Conservation (phyloP, 2,797 vertebrate genomes). For the Graptemys geographica region DNA sequence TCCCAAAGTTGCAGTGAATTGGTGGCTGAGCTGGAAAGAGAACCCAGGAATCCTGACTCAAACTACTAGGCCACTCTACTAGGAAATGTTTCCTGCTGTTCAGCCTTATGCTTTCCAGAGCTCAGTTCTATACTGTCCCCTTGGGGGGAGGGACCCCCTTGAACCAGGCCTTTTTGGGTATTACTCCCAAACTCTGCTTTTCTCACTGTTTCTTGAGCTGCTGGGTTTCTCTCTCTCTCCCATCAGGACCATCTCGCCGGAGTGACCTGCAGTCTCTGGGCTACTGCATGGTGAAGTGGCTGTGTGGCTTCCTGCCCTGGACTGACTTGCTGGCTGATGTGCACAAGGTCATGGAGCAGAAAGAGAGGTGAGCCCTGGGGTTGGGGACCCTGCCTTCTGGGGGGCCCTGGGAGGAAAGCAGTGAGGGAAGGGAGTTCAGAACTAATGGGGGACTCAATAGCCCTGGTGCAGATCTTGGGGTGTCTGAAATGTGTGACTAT, state of each 20-base stretch:
- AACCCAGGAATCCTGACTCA: neutral
- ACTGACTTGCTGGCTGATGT: constrained; percentile 73
- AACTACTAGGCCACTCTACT: neutral
- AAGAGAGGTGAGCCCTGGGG: constrained; percentile 84
- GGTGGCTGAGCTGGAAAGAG: neutral
- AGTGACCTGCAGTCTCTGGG: constrained; percentile 94
- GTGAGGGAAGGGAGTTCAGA: neutral
- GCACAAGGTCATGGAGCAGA: constrained; percentile 82
- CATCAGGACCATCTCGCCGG: constrained; percentile 90
- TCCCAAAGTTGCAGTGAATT: neutral
- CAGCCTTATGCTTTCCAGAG: too few species aligned
- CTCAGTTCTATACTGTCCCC: neutral
- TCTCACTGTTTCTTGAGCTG: neutral
- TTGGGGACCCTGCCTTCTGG: constrained; percentile 10
- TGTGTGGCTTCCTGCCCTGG: constrained; percentile 90
- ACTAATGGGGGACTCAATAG: neutral
- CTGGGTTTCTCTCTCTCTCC: rapidly evolving
- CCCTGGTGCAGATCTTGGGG: neutral
- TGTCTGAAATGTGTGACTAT: neutral
- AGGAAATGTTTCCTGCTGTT: neutral
- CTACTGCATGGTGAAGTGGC: constrained; percentile 93
- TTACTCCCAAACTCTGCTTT: neutral
- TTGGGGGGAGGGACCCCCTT: neutral
- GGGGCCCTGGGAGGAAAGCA: neutral
- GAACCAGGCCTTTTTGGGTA: neutral